Percentiles rank a stretch among this genome's conserved stretches.
phyloP scores from a whole-genome alignment of 2,888 invertebrate species.

The Heteropelma amictum region DNA sequence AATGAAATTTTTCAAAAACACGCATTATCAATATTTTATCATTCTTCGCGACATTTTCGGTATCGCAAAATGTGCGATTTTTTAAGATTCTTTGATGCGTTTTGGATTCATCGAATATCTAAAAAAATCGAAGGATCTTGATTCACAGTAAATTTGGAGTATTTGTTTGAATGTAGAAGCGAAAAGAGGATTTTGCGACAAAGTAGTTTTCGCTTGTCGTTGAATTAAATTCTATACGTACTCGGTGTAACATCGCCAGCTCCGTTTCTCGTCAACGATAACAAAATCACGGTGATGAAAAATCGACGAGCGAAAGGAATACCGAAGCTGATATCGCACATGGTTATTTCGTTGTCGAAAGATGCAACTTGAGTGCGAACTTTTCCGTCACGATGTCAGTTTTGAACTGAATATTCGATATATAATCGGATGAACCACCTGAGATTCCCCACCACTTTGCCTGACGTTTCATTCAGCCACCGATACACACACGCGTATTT shows the following conservation, averaged over 20 bases:
- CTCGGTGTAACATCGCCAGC: neutral
- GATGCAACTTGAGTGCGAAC: slow-evolving; percentile 42
- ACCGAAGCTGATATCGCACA: neutral
- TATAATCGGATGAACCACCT: neutral
- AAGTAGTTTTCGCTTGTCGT: neutral
- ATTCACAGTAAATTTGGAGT: no score
- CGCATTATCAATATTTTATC: no score
- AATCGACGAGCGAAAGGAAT: no score
- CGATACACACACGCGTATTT: slow-evolving; percentile 66
- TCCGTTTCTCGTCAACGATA: neutral
- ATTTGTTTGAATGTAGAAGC: no score
- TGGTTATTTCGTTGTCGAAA: neutral
- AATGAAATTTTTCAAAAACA: no score
- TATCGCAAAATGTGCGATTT: no score
- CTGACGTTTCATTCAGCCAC: slow-evolving; percentile 42
- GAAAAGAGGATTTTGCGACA: no score
- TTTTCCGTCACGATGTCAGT: slow-evolving; percentile 51
- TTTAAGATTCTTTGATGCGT: no score
- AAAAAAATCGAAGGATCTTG: no score
- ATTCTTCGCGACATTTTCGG: no score
- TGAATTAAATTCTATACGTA: neutral
- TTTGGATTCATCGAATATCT: no score
- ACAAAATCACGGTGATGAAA: slow-evolving; percentile 1
- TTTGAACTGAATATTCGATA: slow-evolving; percentile 61
- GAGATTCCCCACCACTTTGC: slow-evolving; percentile 11